These are phyloP conservation scores for Thysanoteuthis rhombus DNA, from an alignment of 2,888 invertebrate species.

Conservation along the genomic window DNA sequence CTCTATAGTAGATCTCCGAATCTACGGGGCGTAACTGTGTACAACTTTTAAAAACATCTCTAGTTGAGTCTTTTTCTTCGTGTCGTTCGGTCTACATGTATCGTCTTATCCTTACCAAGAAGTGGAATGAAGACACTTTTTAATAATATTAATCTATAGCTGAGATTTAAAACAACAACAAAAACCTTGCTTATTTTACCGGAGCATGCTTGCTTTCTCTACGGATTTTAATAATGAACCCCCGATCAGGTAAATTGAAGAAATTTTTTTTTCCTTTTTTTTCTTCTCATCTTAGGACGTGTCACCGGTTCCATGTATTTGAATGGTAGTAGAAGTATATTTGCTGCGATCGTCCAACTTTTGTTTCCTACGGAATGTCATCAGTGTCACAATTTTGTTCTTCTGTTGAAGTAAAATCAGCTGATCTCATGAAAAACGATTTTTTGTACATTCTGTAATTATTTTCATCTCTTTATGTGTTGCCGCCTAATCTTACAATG, in stretches of 20 bases:
- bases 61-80: background rate
- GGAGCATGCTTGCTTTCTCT: slow-evolving; percentile 13
- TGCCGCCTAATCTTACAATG: no score
- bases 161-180: background rate
- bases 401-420: background rate
- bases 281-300: background rate
- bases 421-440: background rate
- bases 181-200: background rate
- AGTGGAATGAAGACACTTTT: background rate
- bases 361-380: background rate
- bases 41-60: background rate
- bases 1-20: background rate
- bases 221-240: slow-evolving; percentile 23
- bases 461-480: no score
- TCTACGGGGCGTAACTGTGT: background rate
- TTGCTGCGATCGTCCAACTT: background rate
- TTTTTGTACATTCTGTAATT: background rate
- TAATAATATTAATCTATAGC: background rate
- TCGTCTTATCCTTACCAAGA: background rate
- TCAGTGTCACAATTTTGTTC: background rate
- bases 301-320: background rate
- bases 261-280: background rate
- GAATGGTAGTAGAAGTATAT: no score
- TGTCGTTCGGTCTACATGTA: background rate
- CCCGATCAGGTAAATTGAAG: slow-evolving; percentile 26